A percentile compares a stretch with the other conserved stretches of the same genome.
phyloP scores from a whole-genome alignment of 2,797 vertebrate species.

The Trematomus bernacchii region DNA sequence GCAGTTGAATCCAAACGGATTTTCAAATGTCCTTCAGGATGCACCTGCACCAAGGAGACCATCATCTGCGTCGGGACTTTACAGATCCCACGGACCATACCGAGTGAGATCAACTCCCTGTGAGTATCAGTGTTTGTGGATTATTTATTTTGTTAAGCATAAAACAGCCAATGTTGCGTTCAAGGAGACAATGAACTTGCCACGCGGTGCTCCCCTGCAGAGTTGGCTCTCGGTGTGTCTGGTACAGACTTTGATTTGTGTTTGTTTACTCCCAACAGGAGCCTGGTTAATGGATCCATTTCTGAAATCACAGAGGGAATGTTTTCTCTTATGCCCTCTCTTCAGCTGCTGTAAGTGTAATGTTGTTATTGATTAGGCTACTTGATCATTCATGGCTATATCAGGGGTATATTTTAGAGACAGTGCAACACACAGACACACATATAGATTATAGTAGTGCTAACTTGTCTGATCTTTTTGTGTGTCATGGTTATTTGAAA shows the following conservation, averaged over 20 bases:
- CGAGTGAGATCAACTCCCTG: constrained; percentile 93
- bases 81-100: constrained; percentile 89
- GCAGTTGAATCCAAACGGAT: constrained; percentile 79
- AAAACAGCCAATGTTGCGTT: not conserved
- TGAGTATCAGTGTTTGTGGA: constrained; percentile 79
- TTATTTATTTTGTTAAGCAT: not conserved
- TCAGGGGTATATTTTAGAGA: not conserved
- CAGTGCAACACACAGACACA: not conserved
- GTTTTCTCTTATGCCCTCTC: constrained; percentile 96
- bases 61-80: constrained; percentile 93
- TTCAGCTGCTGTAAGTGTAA: constrained; percentile 93
- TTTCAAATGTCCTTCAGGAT: constrained; percentile 92
- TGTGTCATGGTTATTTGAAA: not conserved
- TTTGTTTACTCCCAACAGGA: constrained; percentile 83
- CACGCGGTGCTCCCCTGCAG: constrained; percentile 28
- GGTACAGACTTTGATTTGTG: constrained; percentile 34
- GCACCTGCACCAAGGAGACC: constrained; percentile 94
- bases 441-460: not conserved
- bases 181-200: constrained; percentile 8
- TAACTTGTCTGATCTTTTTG: not conserved
- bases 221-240: constrained; percentile 22
- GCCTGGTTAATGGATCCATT: constrained; percentile 96
- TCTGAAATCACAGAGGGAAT: constrained; percentile 94
- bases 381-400: not conserved
- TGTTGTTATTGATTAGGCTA: not conserved